These are phyloP conservation scores for Phenganax stokvisi DNA, from an alignment of 92 coral and sea anemone species.

Conservation along the genomic window DNA sequence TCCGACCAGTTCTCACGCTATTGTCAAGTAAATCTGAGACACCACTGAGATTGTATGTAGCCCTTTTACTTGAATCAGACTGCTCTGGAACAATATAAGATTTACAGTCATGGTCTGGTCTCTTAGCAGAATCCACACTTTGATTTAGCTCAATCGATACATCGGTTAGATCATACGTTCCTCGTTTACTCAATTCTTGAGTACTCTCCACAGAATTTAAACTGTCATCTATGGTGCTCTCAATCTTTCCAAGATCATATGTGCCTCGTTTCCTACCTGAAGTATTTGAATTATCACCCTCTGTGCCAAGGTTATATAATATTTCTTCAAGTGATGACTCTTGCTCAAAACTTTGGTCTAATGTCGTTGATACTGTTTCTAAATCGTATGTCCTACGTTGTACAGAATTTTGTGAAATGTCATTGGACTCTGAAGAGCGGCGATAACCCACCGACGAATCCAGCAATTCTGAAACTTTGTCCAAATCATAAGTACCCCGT, in stretches of 20 bases:
- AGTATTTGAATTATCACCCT: background rate
- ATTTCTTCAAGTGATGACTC: slow-evolving; percentile 9
- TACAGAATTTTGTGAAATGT: slow-evolving; percentile 35
- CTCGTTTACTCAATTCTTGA: background rate
- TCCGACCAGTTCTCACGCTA: slow-evolving; percentile 2
- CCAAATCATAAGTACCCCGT: slow-evolving; percentile 66
- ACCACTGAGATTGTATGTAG: slow-evolving; percentile 15
- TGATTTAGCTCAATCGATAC: slow-evolving; percentile 23
- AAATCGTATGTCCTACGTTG: slow-evolving; percentile 13
- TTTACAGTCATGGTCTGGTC: background rate
- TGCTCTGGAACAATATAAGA: background rate
- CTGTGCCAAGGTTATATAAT: background rate
- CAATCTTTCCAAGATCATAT: slow-evolving; percentile 55
- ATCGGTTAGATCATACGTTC: slow-evolving; percentile 33
- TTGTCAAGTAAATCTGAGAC: slow-evolving; percentile 21
- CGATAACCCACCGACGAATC: slow-evolving; percentile 49
- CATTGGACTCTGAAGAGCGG: slow-evolving; percentile 47
- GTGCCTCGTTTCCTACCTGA: slow-evolving; percentile 49
- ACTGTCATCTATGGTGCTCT: slow-evolving; percentile 46
- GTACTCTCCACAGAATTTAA: background rate
- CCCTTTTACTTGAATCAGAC: background rate
- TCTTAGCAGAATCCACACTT: background rate
- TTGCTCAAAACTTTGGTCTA: slow-evolving; percentile 7
- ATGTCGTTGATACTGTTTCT: background rate
- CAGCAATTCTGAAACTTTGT: slow-evolving; percentile 55